phyloP scores from a whole-genome alignment of 2,888 invertebrate species.

The Stratiomys singularior region DNA sequence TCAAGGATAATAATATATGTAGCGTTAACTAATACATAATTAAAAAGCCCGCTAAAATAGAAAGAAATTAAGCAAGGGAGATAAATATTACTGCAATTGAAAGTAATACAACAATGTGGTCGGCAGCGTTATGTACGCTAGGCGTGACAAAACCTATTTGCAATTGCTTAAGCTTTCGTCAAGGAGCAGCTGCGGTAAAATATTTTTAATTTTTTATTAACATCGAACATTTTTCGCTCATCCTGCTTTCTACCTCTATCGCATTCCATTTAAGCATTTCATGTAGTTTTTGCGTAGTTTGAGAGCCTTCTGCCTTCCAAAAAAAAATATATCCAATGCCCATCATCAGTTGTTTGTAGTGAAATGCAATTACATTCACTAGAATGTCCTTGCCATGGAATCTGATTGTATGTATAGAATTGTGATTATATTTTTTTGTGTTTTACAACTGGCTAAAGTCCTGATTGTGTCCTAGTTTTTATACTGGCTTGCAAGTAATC shows the following conservation, averaged over 20 bases:
- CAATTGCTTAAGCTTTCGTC: slow-evolving; percentile 66
- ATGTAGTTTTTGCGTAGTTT: neutral
- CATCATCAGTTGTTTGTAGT: neutral
- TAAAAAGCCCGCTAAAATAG: slow-evolving; percentile 56
- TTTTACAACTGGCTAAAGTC: slow-evolving; percentile 32
- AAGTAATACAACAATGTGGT: slow-evolving; percentile 60
- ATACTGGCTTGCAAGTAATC: neutral
- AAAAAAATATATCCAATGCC: neutral
- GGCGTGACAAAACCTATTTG: slow-evolving; percentile 66
- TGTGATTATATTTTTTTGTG: slow-evolving; percentile 17
- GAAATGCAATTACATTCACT: neutral
- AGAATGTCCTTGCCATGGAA: slow-evolving; percentile 13
- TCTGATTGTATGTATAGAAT: slow-evolving; percentile 7
- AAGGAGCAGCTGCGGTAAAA: slow-evolving; percentile 56
- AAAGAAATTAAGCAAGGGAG: slow-evolving; percentile 33
- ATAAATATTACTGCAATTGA: neutral
- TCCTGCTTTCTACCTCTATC: slow-evolving; percentile 8
- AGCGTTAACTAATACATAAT: neutral
- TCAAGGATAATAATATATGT: neutral
- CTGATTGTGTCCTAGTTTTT: slow-evolving; percentile 35
- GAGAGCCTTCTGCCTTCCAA: too few species aligned
- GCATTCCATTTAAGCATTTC: neutral
- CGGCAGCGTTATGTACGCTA: slow-evolving; percentile 66
- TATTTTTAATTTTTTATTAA: slow-evolving; percentile 23
- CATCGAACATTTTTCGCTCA: neutral